These are phyloP conservation scores for Apamea monoglypha DNA, from an alignment of 2,888 invertebrate genomes.

Conservation along the genomic window DNA sequence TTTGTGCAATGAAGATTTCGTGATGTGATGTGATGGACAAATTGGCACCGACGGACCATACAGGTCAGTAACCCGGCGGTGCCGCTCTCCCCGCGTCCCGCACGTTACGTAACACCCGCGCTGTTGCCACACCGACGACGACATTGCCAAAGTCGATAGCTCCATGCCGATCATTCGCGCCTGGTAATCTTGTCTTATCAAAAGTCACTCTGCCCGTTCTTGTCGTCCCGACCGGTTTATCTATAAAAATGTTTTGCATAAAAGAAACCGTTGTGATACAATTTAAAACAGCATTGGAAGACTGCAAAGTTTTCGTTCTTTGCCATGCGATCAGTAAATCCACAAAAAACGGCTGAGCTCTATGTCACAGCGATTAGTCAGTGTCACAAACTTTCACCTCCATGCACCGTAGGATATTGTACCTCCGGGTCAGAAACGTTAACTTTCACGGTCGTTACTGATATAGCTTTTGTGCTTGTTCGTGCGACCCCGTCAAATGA, in stretches of 20 bases:
- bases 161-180: slow-evolving; percentile 78
- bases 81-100: slow-evolving; percentile 75
- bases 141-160: slow-evolving; percentile 85
- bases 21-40: slow-evolving; percentile 87
- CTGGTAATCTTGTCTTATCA: slow-evolving; percentile 77
- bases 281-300: slow-evolving; percentile 25
- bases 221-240: slow-evolving; percentile 52
- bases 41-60: slow-evolving; percentile 88
- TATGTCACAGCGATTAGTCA: slow-evolving; percentile 82
- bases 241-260: slow-evolving; percentile 48
- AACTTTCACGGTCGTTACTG: slow-evolving; percentile 82
- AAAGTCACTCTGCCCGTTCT: slow-evolving; percentile 51
- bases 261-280: slow-evolving; percentile 50
- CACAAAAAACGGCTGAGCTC: slow-evolving; percentile 72
- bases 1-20: slow-evolving; percentile 86
- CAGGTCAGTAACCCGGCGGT: slow-evolving; percentile 85
- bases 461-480: slow-evolving; percentile 75
- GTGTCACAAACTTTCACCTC: slow-evolving; percentile 87
- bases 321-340: slow-evolving; percentile 65
- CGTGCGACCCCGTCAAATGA: slow-evolving; percentile 74
- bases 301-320: slow-evolving; percentile 58
- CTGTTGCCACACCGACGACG: slow-evolving; percentile 84
- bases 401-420: slow-evolving; percentile 80
- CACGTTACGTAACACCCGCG: slow-evolving; percentile 82
- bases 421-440: slow-evolving; percentile 77